These are phyloP conservation scores for Cephus pulcher DNA, from an alignment of 2,888 invertebrate species.

Conservation along the genomic window DNA sequence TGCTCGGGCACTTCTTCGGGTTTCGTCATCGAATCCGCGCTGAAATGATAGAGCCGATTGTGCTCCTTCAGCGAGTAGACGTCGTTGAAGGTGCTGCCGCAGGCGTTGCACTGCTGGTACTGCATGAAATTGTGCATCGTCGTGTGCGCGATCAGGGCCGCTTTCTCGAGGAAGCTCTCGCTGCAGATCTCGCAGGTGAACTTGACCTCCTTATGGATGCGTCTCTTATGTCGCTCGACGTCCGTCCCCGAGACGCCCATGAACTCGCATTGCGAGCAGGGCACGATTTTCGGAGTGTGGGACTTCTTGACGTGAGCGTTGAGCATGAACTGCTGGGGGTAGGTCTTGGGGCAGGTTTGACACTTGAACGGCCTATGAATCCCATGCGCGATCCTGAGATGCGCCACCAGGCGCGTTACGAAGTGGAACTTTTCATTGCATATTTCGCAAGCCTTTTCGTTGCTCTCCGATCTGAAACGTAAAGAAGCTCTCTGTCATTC, in stretches of 20 bases:
- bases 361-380: constrained; percentile 56
- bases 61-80: constrained; percentile 47
- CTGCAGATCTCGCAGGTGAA: constrained; percentile 48
- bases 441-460: constrained; percentile 47
- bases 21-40: constrained; percentile 12
- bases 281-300: constrained; percentile 46
- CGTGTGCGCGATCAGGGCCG: constrained; percentile 39
- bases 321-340: constrained; percentile 53
- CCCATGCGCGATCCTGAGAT: constrained; percentile 49
- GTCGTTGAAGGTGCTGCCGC: constrained; percentile 47
- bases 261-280: constrained; percentile 49
- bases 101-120: constrained; percentile 47
- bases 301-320: constrained; percentile 54
- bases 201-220: constrained; percentile 36
- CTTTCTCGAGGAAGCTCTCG: constrained; percentile 41
- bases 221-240: constrained; percentile 47
- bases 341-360: constrained; percentile 48
- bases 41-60: constrained; percentile 28
- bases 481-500: neutral
- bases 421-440: constrained; percentile 54
- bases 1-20: constrained; percentile 27
- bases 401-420: constrained; percentile 52
- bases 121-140: constrained; percentile 46
- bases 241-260: constrained; percentile 47
- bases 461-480: constrained; percentile 41